These are phyloP conservation scores for Allolobophora icterica DNA, from an alignment of 2,888 invertebrate species.

Conservation along the genomic window DNA sequence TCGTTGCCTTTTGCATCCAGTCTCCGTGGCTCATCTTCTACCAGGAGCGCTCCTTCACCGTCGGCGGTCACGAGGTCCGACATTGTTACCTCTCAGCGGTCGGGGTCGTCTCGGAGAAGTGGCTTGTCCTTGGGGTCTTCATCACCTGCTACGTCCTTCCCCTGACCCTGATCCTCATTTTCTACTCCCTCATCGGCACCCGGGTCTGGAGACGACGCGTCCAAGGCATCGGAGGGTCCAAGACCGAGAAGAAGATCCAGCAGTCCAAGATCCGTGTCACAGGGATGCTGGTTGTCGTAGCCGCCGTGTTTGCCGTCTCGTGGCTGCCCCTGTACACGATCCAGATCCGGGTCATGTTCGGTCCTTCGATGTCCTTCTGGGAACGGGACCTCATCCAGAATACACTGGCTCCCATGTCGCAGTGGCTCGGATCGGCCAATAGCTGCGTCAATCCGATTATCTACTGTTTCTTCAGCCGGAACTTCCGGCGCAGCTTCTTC, in stretches of 20 bases:
- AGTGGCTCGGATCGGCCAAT: slow-evolving; percentile 91
- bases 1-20: slow-evolving; percentile 82
- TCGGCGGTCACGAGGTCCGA: background rate
- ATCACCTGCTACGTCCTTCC: slow-evolving; percentile 89
- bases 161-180: slow-evolving; percentile 86
- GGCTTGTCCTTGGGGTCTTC: slow-evolving; percentile 82
- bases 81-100: slow-evolving; percentile 15
- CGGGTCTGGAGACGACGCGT: slow-evolving; percentile 84
- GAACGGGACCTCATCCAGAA: slow-evolving; percentile 31
- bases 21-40: slow-evolving; percentile 86
- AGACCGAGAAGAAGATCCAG: slow-evolving; percentile 65
- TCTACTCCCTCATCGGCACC: slow-evolving; percentile 90
- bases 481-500: slow-evolving; percentile 44
- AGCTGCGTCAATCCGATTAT: slow-evolving; percentile 93
- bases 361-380: slow-evolving; percentile 65
- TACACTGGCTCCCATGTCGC: slow-evolving; percentile 82
- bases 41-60: slow-evolving; percentile 35
- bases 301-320: slow-evolving; percentile 87
- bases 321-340: slow-evolving; percentile 91
- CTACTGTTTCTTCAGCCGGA: slow-evolving; percentile 80
- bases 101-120: slow-evolving; percentile 66
- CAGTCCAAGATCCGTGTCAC: slow-evolving; percentile 92
- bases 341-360: slow-evolving; percentile 83
- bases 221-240: slow-evolving; percentile 79
- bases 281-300: slow-evolving; percentile 90